Evolutionary conservation across 2,113 vertebrate genomes (phyloP).

Genomic region (Hylia prasina): DNA sequence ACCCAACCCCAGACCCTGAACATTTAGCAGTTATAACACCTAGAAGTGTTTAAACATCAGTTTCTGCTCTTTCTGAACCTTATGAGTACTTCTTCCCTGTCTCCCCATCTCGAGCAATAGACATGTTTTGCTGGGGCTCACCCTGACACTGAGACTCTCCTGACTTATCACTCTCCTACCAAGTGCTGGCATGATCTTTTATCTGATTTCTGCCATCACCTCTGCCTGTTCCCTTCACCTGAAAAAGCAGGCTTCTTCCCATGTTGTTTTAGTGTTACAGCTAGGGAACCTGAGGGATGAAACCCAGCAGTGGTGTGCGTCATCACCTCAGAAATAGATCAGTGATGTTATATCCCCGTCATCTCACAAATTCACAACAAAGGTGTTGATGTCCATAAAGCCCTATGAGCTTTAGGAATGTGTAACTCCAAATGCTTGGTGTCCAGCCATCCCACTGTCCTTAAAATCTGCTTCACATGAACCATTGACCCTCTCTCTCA

Average conservation of each 20-base stretch:
- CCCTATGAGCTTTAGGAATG: fast-evolving
- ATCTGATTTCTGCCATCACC: background rate
- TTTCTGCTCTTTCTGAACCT: background rate
- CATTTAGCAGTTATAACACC: background rate
- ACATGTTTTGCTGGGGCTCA: background rate
- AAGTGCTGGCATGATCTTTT: background rate
- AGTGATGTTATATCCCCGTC: background rate
- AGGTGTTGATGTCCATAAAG: background rate
- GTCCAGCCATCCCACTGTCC: background rate
- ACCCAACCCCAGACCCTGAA: background rate
- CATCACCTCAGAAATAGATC: background rate
- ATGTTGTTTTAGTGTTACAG: background rate
- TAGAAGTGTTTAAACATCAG: background rate
- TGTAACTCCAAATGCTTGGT: fast-evolving
- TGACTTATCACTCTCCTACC: background rate
- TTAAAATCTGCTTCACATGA: background rate
- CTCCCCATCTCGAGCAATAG: fast-evolving
- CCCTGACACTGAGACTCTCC: background rate
- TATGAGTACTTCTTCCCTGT: background rate
- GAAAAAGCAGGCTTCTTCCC: background rate
- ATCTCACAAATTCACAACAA: background rate
- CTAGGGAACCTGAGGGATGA: background rate
- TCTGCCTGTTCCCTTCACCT: background rate
- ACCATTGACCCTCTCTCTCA: background rate
- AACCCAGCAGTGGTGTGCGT: fast-evolving